phyloP scores from a whole-genome alignment of 1,140 invertebrate genomes.

The Pectinophora gossypiella region DNA sequence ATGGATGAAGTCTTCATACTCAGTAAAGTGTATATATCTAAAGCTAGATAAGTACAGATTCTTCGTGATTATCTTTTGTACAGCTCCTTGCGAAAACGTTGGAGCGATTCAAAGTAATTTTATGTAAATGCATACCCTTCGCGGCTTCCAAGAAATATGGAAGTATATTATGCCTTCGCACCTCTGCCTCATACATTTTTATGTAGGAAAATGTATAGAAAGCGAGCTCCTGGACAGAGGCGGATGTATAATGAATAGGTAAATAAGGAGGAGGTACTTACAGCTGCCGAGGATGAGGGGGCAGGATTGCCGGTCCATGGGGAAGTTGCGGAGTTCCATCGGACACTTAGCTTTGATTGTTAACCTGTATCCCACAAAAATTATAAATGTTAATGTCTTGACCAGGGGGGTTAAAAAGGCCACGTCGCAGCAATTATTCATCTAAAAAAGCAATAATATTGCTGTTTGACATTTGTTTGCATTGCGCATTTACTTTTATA shows the following conservation, averaged over 20 bases:
- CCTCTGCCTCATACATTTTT: not conserved
- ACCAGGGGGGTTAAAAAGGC: too few species aligned
- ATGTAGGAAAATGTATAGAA: not conserved
- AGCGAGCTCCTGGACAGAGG: not conserved
- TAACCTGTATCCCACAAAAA: too few species aligned
- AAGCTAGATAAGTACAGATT: too few species aligned
- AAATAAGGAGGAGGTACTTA: slow-evolving; percentile 82
- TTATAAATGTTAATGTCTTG: too few species aligned
- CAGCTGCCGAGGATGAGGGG: slow-evolving; percentile 95
- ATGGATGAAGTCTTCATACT: too few species aligned
- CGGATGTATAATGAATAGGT: not conserved
- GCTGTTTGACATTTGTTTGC: too few species aligned
- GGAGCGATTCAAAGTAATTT: slow-evolving; percentile 1
- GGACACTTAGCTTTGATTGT: slow-evolving; percentile 98
- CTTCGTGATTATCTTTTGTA: not conserved
- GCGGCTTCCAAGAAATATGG: not conserved
- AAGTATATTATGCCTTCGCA: not conserved
- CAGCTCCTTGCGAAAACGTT: not conserved
- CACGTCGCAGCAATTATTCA: too few species aligned
- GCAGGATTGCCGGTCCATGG: slow-evolving; percentile 96
- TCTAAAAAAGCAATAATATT: too few species aligned
- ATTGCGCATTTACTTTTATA: too few species aligned
- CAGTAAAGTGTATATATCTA: too few species aligned
- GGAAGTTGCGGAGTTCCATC: slow-evolving; percentile 97
- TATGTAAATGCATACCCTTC: not conserved